Evolutionary conservation across 2,113 vertebrate genomes (phyloP), one percentile per base, ranked within the genome.

Genomic region (Ivindomyrus marchei): DNA sequence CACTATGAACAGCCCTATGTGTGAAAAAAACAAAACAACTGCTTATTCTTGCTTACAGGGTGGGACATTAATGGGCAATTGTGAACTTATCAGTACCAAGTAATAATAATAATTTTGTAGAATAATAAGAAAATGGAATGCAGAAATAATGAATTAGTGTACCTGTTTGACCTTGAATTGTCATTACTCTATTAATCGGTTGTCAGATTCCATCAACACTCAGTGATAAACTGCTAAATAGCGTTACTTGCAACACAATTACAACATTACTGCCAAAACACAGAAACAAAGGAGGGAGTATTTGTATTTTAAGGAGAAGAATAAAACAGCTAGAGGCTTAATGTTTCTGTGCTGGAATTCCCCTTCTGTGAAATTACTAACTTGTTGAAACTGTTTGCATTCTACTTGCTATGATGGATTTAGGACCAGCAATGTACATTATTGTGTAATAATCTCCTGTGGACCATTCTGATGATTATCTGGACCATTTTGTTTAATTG

Each of bases 401-500:
- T 90, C 85, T 93, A 47, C 86, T 92, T 52, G 88, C 90, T 27
- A 84, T 85, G 88, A 86, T 91, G 93, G 88, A 90, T 90, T 90
- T 89, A 85, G 45, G 88, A 27, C 49, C 46, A 87, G 42, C 83
- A 47, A 47, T 13, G 45, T n/a, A 39, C 86, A 42, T 42, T 80
- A 92, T 93, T 92, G 90, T 93, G 92, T 87, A 89, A 46, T 62
- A 5, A 90, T 85, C 89, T 92, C 90, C 90, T 92, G 90, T 89
- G 80, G 49, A 56, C 88, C 19, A 87, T 87, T 56, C 3, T 8
- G 31, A 39, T 58, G 10, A 58, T 42, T 58, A 31, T 27, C 52
- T 56, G 4, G 3, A 53, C 74, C 31, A 42, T 80, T 80, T 80
- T 19, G 17, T 27, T 19, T 31, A 3, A 13, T 31, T 31, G 58